A percentile compares a stretch with the other conserved stretches of the same genome.
Conservation (phyloP, 1,140 invertebrate species). For the Drosophila pallidifrons region DNA sequence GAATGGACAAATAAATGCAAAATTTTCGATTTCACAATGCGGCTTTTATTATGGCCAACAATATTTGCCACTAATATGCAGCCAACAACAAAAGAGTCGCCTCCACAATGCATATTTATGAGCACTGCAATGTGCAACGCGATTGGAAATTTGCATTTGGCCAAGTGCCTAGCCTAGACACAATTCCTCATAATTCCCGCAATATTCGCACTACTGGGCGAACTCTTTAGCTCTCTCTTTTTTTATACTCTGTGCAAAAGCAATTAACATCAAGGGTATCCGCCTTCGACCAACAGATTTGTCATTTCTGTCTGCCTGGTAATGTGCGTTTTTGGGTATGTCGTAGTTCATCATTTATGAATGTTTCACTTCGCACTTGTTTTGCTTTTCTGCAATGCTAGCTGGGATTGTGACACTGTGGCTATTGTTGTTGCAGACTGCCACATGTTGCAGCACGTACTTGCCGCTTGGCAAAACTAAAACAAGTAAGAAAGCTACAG, state of each 20-base stretch:
- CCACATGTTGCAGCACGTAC: conserved; percentile 73
- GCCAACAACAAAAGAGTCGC: conserved; percentile 53
- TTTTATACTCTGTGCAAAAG: conserved; percentile 17
- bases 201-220: conserved; percentile 36
- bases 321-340: conserved; percentile 12
- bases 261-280: neutral
- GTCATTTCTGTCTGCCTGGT: neutral
- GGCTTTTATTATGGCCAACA: conserved; percentile 57
- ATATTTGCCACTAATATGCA: conserved; percentile 80
- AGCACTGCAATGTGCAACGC: conserved; percentile 45
- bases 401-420: conserved; percentile 16
- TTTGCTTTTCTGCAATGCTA: neutral
- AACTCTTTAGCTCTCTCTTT: conserved; percentile 53
- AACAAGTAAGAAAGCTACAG: no score
- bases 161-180: conserved; percentile 71
- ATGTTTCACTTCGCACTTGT: neutral
- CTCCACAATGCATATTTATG: conserved; percentile 76
- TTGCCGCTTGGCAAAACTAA: conserved; percentile 43
- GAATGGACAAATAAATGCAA: conserved; percentile 51
- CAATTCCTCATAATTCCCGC: conserved; percentile 77
- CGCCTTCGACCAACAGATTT: neutral
- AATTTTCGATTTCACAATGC: conserved; percentile 62
- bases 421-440: conserved; percentile 39
- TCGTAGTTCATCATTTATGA: neutral
- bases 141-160: conserved; percentile 68